Percentiles rank a stretch among this genome's conserved stretches.
Evolutionary conservation across 2,113 vertebrate species (phyloP).

Genomic region (Ailurus styani): DNA sequence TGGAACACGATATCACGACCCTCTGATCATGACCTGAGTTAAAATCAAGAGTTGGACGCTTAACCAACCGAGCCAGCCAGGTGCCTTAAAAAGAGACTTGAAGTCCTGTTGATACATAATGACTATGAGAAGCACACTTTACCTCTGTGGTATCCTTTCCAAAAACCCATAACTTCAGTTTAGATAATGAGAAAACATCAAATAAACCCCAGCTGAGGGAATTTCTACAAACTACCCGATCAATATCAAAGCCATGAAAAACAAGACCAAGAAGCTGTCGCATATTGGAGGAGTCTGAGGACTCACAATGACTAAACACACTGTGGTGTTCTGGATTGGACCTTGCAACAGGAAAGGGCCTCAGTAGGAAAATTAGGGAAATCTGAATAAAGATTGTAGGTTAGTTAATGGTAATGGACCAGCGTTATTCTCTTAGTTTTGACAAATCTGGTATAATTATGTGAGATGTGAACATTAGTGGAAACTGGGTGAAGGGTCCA

Average conservation of each 20-base stretch:
- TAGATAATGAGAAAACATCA: not conserved
- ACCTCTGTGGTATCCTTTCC: not conserved
- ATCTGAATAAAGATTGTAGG: not conserved
- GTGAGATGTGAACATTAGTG: not conserved
- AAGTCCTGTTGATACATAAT: not conserved
- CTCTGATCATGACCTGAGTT: not conserved
- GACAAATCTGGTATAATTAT: not conserved
- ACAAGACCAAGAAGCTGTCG: not conserved
- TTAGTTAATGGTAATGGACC: not conserved
- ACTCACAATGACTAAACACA: not conserved
- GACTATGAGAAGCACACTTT: not conserved
- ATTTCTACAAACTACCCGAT: not conserved
- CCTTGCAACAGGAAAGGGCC: not conserved
- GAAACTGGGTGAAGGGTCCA: not conserved
- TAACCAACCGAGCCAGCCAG: not conserved
- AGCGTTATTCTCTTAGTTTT: not conserved
- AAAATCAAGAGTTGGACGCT: not conserved
- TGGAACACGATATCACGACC: not conserved
- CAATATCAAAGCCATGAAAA: not conserved
- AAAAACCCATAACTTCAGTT: not conserved
- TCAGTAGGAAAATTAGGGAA: not conserved
- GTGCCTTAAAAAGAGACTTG: not conserved
- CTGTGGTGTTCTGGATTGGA: not conserved
- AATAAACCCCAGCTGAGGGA: not conserved
- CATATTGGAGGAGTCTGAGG: not conserved